Evolutionary conservation across 2,113 vertebrate genomes (phyloP).

Genomic region (Ovis canadensis): DNA sequence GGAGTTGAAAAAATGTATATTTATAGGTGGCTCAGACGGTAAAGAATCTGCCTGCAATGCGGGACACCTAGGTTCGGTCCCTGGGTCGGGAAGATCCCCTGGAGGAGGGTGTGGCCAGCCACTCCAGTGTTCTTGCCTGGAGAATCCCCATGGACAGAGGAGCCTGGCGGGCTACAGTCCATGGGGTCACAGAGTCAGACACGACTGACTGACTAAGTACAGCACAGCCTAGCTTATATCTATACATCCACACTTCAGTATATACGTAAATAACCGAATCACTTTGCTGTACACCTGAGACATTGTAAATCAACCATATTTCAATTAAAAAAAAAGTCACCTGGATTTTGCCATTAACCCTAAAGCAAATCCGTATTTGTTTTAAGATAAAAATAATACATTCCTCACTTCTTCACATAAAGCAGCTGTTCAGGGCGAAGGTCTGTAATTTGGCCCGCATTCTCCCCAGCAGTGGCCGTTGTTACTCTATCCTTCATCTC

Average conservation of each 20-base stretch:
- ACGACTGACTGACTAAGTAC: rapidly evolving
- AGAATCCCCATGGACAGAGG: background rate
- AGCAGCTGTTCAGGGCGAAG: background rate
- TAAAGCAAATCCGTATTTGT: background rate
- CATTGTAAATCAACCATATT: background rate
- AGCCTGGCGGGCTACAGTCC: background rate
- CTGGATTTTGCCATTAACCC: background rate
- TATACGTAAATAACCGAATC: background rate
- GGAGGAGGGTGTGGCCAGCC: background rate
- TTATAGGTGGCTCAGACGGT: background rate
- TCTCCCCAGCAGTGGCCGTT: background rate
- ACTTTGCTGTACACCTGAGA: background rate
- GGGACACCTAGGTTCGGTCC: rapidly evolving
- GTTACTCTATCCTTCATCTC: background rate
- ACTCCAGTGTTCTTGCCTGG: background rate
- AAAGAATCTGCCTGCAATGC: background rate
- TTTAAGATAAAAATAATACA: background rate
- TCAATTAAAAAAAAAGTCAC: background rate
- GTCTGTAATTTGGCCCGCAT: background rate
- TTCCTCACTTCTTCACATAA: background rate
- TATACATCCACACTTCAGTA: background rate
- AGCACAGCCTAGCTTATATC: background rate
- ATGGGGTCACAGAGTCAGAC: background rate
- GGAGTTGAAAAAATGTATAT: background rate
- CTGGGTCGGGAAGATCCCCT: background rate